These are phyloP conservation scores for Bryconaethiops microstoma DNA, from an alignment of 2,797 vertebrate species.

Conservation along the genomic window DNA sequence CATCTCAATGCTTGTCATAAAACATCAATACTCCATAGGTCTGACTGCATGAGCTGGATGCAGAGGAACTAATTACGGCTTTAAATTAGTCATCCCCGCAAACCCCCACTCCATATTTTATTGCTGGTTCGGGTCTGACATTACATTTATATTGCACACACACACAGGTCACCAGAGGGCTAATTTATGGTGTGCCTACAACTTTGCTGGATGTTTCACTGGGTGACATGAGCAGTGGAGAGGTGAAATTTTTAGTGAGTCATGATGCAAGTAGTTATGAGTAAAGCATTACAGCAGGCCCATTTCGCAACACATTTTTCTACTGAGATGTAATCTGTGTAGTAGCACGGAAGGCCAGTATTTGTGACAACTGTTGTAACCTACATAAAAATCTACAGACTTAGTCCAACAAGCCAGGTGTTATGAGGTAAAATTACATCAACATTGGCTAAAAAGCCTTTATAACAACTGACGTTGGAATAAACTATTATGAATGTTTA, in stretches of 20 bases:
- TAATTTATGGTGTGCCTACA: neutral
- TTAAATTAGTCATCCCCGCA: slow-evolving; percentile 67
- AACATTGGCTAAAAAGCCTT: no score
- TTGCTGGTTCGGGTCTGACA: slow-evolving; percentile 10
- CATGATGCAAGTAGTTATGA: neutral
- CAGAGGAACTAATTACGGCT: slow-evolving; percentile 59
- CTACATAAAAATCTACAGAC: no score
- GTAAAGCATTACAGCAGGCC: neutral
- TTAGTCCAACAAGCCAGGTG: no score
- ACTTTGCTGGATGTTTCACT: neutral
- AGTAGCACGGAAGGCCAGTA: neutral
- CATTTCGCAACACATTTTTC: neutral
- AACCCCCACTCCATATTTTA: slow-evolving; percentile 2
- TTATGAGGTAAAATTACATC: no score
- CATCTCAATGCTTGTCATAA: slow-evolving; percentile 70
- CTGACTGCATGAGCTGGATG: slow-evolving; percentile 56
- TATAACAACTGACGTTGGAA: no score
- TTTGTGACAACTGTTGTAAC: no score
- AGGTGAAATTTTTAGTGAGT: neutral
- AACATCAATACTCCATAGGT: slow-evolving; percentile 67
- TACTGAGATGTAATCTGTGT: neutral
- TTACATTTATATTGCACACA: slow-evolving; percentile 9
- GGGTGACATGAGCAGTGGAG: slow-evolving; percentile 15
- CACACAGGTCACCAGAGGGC: neutral
- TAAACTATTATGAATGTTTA: no score